These are phyloP conservation scores for Phyllostomus discolor DNA, from an alignment of 2,113 vertebrate genomes.

Conservation along the genomic window DNA sequence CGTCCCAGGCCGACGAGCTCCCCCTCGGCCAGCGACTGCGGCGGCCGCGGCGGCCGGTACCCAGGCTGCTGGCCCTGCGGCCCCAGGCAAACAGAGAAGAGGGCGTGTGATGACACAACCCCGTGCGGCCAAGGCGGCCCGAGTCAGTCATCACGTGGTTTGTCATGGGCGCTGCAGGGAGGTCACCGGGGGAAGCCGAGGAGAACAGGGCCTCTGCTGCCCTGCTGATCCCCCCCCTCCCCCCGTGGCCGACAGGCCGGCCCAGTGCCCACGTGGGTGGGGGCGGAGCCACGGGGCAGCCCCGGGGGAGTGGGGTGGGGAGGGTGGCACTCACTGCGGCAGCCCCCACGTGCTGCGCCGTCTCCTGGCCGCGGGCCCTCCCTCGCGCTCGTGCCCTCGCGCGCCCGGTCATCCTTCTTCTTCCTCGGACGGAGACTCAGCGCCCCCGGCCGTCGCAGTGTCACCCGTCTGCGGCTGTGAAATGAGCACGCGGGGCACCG, in stretches of 20 bases:
- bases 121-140: not conserved
- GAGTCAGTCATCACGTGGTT: not conserved
- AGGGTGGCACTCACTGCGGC: conserved; percentile 69
- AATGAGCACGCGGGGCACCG: no score
- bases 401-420: conserved; percentile 84
- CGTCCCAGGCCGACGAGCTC: conserved; percentile 81
- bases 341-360: conserved; percentile 33
- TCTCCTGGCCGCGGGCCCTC: conserved; percentile 82
- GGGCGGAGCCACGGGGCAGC: not conserved
- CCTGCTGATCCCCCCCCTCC: not conserved
- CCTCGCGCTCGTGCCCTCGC: conserved; percentile 88
- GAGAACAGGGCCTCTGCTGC: not conserved
- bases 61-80: conserved; percentile 43
- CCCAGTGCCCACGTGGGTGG: not conserved
- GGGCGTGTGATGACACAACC: not conserved
- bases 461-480: not conserved
- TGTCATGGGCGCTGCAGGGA: not conserved
- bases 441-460: accelerated
- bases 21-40: conserved; percentile 46
- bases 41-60: accelerated
- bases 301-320: accelerated
- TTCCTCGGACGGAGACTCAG: not conserved
- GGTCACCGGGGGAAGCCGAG: not conserved
- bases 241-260: not conserved
- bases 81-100: not conserved